phyloP scores from a whole-genome alignment of 2,797 vertebrate species.

The Oophaga sylvatica region DNA sequence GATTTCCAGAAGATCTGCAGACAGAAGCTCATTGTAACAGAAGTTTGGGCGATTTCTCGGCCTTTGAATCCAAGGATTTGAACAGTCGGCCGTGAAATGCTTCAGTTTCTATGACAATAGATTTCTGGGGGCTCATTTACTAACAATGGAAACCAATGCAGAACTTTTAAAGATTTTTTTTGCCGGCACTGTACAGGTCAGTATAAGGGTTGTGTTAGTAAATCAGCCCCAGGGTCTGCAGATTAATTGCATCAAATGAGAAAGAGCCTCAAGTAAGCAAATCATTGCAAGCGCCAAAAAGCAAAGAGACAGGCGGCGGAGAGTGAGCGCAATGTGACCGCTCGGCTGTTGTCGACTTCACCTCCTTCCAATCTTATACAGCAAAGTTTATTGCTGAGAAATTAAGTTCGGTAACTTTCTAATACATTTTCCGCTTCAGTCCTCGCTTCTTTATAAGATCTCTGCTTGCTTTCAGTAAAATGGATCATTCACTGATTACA shows the following conservation, averaged over 20 bases:
- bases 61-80: background rate
- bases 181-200: background rate
- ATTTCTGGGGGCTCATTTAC: background rate
- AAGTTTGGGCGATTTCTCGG: background rate
- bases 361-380: background rate
- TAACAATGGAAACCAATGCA: background rate
- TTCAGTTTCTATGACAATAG: background rate
- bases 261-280: background rate
- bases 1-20: slow-evolving; percentile 3
- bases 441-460: background rate
- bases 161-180: too few species aligned
- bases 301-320: background rate
- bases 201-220: background rate
- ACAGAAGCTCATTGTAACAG: background rate
- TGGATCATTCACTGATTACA: background rate
- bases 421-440: background rate
- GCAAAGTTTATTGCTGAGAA: background rate
- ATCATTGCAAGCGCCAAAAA: background rate
- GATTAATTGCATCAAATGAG: background rate
- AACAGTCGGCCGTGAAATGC: background rate
- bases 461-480: background rate
- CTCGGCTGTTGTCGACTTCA: background rate
- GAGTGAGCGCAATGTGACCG: background rate
- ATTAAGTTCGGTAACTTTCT: background rate
- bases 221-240: slow-evolving; percentile 2